These are phyloP conservation scores for Craseonycteris thonglongyai DNA, from an alignment of 2,113 vertebrate genomes.

Conservation along the genomic window DNA sequence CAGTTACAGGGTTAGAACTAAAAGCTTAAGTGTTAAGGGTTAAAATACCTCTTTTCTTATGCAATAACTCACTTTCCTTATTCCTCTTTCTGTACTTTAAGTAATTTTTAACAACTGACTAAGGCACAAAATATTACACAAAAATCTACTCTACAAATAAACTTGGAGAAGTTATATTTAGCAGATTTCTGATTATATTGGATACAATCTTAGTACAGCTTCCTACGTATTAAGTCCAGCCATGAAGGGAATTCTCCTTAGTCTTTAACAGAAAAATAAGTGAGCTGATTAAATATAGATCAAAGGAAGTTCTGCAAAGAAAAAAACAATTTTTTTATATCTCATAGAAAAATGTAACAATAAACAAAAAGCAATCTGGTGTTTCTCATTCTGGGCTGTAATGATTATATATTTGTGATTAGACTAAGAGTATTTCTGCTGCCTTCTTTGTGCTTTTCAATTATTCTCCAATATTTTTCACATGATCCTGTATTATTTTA, in stretches of 20 bases:
- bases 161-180: conserved; percentile 32
- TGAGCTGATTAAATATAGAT: conserved; percentile 47
- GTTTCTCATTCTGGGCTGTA: background rate
- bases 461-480: background rate
- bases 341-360: background rate
- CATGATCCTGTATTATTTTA: background rate
- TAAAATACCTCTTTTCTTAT: conserved; percentile 13
- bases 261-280: conserved; percentile 40
- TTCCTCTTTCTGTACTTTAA: conserved; percentile 19
- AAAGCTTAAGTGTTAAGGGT: background rate
- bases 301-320: conserved; percentile 26
- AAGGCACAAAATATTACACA: conserved; percentile 10
- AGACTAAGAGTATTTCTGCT: background rate
- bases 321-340: conserved; percentile 33
- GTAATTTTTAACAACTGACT: conserved; percentile 33
- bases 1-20: background rate
- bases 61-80: background rate
- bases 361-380: conserved; percentile 36
- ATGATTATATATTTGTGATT: background rate
- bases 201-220: conserved; percentile 26
- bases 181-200: conserved; percentile 26
- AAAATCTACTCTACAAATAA: conserved; percentile 43
- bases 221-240: conserved; percentile 6
- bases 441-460: background rate
- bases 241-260: conserved; percentile 35